Conservation (phyloP, 2,888 invertebrate genomes). For the Netelia fuscicornis region DNA sequence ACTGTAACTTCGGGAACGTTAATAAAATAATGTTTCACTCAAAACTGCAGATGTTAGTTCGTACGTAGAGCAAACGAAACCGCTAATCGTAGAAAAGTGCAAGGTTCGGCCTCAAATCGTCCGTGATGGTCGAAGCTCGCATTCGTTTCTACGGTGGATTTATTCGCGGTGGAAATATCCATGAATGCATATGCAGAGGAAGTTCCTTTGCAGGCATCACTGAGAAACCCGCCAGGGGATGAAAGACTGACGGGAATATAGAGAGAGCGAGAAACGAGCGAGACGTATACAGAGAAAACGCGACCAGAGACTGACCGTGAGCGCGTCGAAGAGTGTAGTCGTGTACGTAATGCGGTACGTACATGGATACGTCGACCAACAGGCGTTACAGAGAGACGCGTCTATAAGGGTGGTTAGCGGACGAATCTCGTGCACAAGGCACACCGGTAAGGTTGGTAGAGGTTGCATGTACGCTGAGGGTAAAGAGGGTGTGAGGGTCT, state of each 20-base stretch:
- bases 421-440: conserved; percentile 55
- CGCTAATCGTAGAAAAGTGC: background rate
- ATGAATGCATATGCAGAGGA: conserved; percentile 46
- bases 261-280: background rate
- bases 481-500: background rate
- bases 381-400: conserved; percentile 53
- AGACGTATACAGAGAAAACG: conserved; percentile 25
- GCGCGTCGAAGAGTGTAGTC: conserved; percentile 48
- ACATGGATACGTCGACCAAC: conserved; percentile 34
- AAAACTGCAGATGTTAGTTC: background rate
- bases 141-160: conserved; percentile 42
- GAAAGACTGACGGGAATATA: conserved; percentile 1
- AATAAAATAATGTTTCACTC: background rate
- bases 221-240: conserved; percentile 24
- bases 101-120: conserved; percentile 35
- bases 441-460: conserved; percentile 29
- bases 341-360: conserved; percentile 37
- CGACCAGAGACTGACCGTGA: conserved; percentile 40
- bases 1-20: background rate
- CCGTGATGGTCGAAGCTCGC: conserved; percentile 23
- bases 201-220: conserved; percentile 59
- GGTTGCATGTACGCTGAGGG: conserved; percentile 23
- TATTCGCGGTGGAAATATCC: conserved; percentile 6
- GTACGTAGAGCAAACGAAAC: background rate
- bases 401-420: conserved; percentile 61